Conservation (phyloP, 2,888 invertebrate species). For the Chrysolina haemoptera region DNA sequence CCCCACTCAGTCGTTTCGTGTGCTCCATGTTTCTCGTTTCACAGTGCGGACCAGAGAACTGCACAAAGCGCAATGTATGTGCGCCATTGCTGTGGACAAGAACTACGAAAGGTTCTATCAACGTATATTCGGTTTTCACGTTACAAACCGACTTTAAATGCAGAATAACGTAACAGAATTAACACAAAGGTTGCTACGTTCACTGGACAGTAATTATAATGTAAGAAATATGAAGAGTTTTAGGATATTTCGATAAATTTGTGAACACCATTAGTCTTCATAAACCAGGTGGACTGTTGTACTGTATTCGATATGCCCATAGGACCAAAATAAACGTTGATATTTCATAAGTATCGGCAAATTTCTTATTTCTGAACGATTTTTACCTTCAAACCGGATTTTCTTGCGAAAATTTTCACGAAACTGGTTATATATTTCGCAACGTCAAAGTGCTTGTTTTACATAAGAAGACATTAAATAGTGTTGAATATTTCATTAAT, state of each 20-base stretch:
- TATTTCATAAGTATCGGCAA: conserved; percentile 44
- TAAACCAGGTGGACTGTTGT: conserved; percentile 66
- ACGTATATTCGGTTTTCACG: conserved; percentile 70
- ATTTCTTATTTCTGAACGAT: conserved; percentile 48
- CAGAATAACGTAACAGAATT: conserved; percentile 90
- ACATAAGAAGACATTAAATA: conserved; percentile 58
- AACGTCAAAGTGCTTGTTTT: conserved; percentile 60
- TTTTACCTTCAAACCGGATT: conserved; percentile 39
- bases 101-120: conserved; percentile 69
- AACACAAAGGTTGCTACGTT: conserved; percentile 96
- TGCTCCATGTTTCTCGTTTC: conserved; percentile 70
- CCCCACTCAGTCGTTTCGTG: conserved; percentile 70
- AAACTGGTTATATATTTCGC: conserved; percentile 56
- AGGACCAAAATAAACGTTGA: conserved; percentile 57
- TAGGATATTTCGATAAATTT: conserved; percentile 58
- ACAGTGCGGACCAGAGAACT: conserved; percentile 70
- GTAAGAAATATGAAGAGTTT: conserved; percentile 79
- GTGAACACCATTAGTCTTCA: conserved; percentile 57
- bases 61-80: conserved; percentile 71
- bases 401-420: conserved; percentile 42
- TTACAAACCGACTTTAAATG: conserved; percentile 77
- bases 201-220: conserved; percentile 98
- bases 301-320: conserved; percentile 59
- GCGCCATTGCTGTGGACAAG: conserved; percentile 71
- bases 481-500: conserved; percentile 50